A percentile compares a stretch with the other conserved stretches of the same genome.
These are phyloP conservation scores for Tanytarsus gracilentus DNA, from an alignment of 2,888 invertebrate genomes.

Conservation along the genomic window DNA sequence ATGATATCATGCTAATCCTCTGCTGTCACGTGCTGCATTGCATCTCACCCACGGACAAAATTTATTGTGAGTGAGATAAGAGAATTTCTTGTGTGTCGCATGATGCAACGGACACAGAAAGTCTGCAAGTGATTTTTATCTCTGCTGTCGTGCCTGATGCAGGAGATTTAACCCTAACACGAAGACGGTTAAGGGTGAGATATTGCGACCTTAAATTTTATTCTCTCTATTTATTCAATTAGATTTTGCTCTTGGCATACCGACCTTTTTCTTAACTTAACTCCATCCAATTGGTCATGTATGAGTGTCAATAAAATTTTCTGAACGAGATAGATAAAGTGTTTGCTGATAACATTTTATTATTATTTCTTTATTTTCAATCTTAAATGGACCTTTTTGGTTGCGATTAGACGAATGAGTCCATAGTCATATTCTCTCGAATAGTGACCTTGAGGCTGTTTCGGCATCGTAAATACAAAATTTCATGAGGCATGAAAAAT, in stretches of 20 bases:
- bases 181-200: no score
- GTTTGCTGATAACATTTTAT: slow-evolving; percentile 13
- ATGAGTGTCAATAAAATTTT: slow-evolving; percentile 20
- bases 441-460: no score
- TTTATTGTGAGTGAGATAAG: slow-evolving; percentile 1
- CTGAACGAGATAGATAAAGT: not conserved
- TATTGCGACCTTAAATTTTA: no score
- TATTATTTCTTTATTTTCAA: slow-evolving; percentile 27
- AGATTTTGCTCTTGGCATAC: not conserved
- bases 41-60: not conserved
- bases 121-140: slow-evolving; percentile 21
- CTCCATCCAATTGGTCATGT: no score
- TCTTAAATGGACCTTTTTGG: not conserved
- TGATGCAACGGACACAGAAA: not conserved
- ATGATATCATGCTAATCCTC: slow-evolving; percentile 22
- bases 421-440: no score
- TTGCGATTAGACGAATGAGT: no score
- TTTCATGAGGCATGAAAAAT: no score
- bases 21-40: slow-evolving; percentile 22
- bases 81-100: not conserved
- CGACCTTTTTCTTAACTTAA: no score
- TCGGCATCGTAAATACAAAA: no score
- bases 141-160: not conserved
- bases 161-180: slow-evolving; percentile 10
- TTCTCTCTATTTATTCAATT: no score